These are phyloP conservation scores for Callyntrura sp. DNA, from an alignment of 2,888 invertebrate genomes.

Conservation along the genomic window DNA sequence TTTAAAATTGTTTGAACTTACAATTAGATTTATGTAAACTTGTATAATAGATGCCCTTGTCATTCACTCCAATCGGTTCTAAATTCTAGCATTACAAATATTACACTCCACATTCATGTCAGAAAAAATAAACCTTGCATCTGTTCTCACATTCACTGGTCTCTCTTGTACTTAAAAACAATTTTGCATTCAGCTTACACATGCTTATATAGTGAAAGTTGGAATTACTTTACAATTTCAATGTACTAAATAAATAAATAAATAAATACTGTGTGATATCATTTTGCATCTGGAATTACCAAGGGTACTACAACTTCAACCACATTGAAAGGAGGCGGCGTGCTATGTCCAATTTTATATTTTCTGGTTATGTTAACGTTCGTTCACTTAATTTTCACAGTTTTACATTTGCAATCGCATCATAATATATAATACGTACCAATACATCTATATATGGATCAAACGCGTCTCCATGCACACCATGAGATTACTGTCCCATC, in stretches of 20 bases:
- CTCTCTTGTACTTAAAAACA: background rate
- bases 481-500: conserved; percentile 3
- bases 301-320: background rate
- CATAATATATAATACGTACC: background rate
- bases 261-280: background rate
- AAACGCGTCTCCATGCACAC: no score
- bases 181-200: background rate
- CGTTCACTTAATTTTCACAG: background rate
- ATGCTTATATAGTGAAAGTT: no score
- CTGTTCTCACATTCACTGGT: conserved; percentile 5
- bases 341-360: no score
- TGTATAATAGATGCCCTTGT: background rate
- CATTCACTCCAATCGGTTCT: no score
- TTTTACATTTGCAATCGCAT: background rate
- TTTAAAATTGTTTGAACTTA: no score
- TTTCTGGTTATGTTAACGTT: background rate
- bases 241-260: background rate
- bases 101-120: background rate
- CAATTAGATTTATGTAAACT: no score
- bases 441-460: no score
- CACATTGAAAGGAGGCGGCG: no score
- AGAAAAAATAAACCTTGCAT: conserved; percentile 2
- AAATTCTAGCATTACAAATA: background rate
- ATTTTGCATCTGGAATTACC: background rate
- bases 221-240: background rate